Evolutionary conservation across 1,140 invertebrate species (phyloP).

Genomic region (Drosophila eugracilis): DNA sequence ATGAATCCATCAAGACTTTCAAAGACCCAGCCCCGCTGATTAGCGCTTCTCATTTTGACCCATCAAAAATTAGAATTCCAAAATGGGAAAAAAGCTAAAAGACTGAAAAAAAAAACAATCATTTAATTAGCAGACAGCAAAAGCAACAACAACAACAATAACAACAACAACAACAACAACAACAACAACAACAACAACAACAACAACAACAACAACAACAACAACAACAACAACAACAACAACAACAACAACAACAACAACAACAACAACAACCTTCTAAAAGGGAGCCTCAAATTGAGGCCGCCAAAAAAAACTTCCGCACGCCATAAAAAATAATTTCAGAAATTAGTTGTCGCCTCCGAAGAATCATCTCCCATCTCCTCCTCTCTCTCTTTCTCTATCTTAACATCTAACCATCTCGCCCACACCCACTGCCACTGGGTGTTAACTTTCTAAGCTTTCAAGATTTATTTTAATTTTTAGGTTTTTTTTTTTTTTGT

Average conservation of each 20-base stretch:
- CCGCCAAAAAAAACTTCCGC: constrained; percentile 41
- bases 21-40: constrained; percentile 8
- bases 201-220: constrained; percentile 22
- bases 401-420: not conserved
- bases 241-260: constrained; percentile 18
- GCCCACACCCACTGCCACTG: not conserved
- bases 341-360: constrained; percentile 43
- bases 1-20: constrained; percentile 3
- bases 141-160: constrained; percentile 12
- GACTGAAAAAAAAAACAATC: constrained; percentile 38
- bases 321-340: constrained; percentile 48
- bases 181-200: constrained; percentile 14
- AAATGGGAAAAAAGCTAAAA: too few species aligned
- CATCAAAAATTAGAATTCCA: not conserved
- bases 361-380: constrained; percentile 9
- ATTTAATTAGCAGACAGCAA: constrained; percentile 63
- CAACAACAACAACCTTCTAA: constrained; percentile 5
- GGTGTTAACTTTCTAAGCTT: constrained; percentile 44
- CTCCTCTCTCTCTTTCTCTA: not conserved
- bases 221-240: constrained; percentile 17
- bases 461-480: constrained; percentile 22
- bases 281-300: constrained; percentile 14
- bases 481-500: not conserved
- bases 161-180: constrained; percentile 18
- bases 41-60: constrained; percentile 5